Conservation (phyloP, 2,888 invertebrate species). For the Eristalis arbustorum region DNA sequence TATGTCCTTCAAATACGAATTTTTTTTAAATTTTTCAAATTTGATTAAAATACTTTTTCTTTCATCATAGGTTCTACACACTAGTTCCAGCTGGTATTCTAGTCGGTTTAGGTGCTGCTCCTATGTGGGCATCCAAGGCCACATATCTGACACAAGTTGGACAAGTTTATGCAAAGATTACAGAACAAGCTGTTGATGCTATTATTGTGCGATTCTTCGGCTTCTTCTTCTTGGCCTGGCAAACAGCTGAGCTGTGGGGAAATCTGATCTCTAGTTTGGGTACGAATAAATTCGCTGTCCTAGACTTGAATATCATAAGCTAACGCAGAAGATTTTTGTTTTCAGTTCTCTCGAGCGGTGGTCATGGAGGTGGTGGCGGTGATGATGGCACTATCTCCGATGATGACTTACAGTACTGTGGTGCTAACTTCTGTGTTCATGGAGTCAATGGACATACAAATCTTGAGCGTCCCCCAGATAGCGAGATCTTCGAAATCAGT, state of each 20-base stretch:
- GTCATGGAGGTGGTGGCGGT: slow-evolving; percentile 82
- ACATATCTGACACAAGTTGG: slow-evolving; percentile 97
- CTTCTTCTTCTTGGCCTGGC: slow-evolving; percentile 99
- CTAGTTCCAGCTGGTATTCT: slow-evolving; percentile 95
- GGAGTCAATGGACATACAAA: slow-evolving; percentile 87
- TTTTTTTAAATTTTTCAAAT: slow-evolving; percentile 71
- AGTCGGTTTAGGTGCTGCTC: slow-evolving; percentile 96
- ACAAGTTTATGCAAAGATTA: slow-evolving; percentile 92
- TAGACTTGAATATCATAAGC: background rate
- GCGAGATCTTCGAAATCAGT: slow-evolving; percentile 93
- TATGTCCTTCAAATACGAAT: slow-evolving; percentile 53
- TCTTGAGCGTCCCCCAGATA: slow-evolving; percentile 89
- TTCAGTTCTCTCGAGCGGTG: slow-evolving; percentile 87
- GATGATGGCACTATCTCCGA: slow-evolving; percentile 79
- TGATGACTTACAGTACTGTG: slow-evolving; percentile 84
- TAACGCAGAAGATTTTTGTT: background rate
- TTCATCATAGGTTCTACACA: slow-evolving; percentile 87
- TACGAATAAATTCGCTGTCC: slow-evolving; percentile 68
- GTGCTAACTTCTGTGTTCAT: slow-evolving; percentile 90
- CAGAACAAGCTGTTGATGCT: slow-evolving; percentile 92
- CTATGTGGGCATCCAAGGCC: slow-evolving; percentile 99
- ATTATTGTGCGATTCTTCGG: slow-evolving; percentile 98
- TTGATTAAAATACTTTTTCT: slow-evolving; percentile 74
- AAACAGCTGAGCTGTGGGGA: slow-evolving; percentile 97
- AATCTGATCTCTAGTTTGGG: slow-evolving; percentile 95